Conservation (phyloP, 2,797 vertebrate species). For the Gymnopithys bicolor region DNA sequence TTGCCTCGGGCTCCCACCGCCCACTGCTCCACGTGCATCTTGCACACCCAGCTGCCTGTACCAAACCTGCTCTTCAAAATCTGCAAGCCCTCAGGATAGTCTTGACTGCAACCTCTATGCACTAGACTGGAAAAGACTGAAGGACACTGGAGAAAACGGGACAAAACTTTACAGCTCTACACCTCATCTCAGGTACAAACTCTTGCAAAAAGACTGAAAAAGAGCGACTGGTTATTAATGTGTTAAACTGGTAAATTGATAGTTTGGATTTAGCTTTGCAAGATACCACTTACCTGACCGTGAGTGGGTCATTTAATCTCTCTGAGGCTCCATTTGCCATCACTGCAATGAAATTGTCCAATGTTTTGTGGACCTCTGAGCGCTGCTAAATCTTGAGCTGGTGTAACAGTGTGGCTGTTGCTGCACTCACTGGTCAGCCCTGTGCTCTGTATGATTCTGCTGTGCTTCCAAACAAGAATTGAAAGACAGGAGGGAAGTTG, state of each 20-base stretch:
- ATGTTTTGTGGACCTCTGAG: background rate
- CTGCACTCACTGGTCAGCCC: background rate
- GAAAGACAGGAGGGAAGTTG: background rate
- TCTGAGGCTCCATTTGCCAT: background rate
- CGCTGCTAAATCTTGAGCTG: background rate
- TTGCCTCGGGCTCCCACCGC: background rate
- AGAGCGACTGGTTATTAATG: background rate
- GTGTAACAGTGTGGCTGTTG: background rate
- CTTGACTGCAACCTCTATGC: background rate
- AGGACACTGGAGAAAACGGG: background rate
- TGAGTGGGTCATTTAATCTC: background rate
- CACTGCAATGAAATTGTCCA: background rate
- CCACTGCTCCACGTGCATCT: background rate
- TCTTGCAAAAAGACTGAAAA: background rate
- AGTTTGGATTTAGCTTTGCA: background rate
- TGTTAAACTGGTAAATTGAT: background rate
- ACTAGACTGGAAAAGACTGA: background rate
- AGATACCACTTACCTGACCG: background rate
- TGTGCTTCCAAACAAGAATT: background rate
- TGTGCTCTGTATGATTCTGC: background rate
- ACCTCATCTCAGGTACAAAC: background rate
- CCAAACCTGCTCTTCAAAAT: background rate
- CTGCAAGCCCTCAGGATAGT: background rate
- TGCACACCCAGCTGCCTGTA: background rate
- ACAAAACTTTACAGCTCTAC: background rate